Percentiles rank a stretch among this genome's conserved stretches.
These are phyloP conservation scores for Drosophila gunungcola DNA, from an alignment of 1,140 invertebrate species.

Conservation along the genomic window DNA sequence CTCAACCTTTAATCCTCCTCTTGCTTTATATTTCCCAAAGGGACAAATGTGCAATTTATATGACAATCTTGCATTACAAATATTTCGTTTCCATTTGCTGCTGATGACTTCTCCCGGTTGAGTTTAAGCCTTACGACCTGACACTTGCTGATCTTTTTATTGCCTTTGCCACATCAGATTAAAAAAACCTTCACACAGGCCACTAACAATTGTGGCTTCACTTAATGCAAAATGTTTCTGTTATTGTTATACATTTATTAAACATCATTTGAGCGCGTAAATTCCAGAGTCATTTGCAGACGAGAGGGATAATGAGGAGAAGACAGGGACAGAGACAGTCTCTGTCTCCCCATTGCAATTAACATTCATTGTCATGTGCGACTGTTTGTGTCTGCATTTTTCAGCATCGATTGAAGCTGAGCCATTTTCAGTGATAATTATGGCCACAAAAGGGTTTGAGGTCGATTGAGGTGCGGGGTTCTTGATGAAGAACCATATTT, in stretches of 20 bases:
- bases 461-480: not conserved
- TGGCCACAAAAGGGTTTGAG: slow-evolving; percentile 41
- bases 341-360: slow-evolving; percentile 57
- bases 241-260: slow-evolving; percentile 79
- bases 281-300: slow-evolving; percentile 48
- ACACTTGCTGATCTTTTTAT: slow-evolving; percentile 74
- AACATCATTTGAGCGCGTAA: slow-evolving; percentile 76
- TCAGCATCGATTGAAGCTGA: slow-evolving; percentile 35
- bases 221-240: slow-evolving; percentile 74
- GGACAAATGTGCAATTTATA: slow-evolving; percentile 22
- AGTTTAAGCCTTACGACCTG: slow-evolving; percentile 23
- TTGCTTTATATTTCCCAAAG: not conserved
- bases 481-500: slow-evolving; percentile 68
- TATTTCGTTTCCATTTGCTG: slow-evolving; percentile 42
- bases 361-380: slow-evolving; percentile 81
- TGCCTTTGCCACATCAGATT: slow-evolving; percentile 33
- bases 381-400: slow-evolving; percentile 53
- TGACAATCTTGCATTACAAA: slow-evolving; percentile 23
- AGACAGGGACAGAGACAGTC: slow-evolving; percentile 1
- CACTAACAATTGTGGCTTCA: slow-evolving; percentile 47
- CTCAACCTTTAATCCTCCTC: not conserved
- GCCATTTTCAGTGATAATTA: slow-evolving; percentile 78
- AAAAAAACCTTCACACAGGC: slow-evolving; percentile 19
- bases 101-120: slow-evolving; percentile 28
- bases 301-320: slow-evolving; percentile 9